Base-by-base conservation (phyloP, 2,797 vertebrate species). In the Clarias laeviceps region DNA sequence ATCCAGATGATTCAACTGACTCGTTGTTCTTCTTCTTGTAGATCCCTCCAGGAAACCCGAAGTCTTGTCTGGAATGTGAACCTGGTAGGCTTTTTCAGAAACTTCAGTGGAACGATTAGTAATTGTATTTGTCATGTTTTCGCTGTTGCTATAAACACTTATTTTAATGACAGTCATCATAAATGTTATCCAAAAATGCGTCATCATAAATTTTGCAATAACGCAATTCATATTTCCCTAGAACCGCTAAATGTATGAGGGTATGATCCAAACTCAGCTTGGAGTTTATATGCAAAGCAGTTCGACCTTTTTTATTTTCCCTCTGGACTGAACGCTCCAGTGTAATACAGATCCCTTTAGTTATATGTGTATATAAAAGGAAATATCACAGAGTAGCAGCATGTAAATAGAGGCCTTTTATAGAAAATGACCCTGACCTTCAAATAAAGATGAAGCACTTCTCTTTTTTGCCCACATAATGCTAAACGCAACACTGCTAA, bases 1-100 rank as follows among this genome's bases (percentile, higher is more conserved):
- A 40, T n/a, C 29, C 5, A 74, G 14, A 54, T 54, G n/a, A 74
- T 7, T n/a, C 1, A 54, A 77, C 29, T 45, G 15, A 18, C 27
- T 12, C 22, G 34, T 9, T 15, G 5, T 68, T 70, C 14, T 17
- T 83, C 6, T 68, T 32, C 1, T 37, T 81, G 18, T 40, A 84
- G 68, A 20, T 80, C 1, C 15, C 61, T 87, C 68, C 68, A 73
- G 68, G 37, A 27, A 14, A n/a, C 3, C 1, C 68, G 12, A 0
- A 0, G 1, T 0, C 24, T 1, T 83, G 69, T 37, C n/a, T 0
- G 9, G 0, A 20, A 27, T 84, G 77, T 22, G 0, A 14, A 14
- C 1, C 27, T 8, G 86, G 86, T 87, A 84, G 57, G 86, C n/a
- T 56, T 32, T 80, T 24, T n/a, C 15, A 45, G 15, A 65, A 22